Evolutionary conservation across 2,797 vertebrate species (phyloP).

Genomic region (Zonotrichia albicollis): DNA sequence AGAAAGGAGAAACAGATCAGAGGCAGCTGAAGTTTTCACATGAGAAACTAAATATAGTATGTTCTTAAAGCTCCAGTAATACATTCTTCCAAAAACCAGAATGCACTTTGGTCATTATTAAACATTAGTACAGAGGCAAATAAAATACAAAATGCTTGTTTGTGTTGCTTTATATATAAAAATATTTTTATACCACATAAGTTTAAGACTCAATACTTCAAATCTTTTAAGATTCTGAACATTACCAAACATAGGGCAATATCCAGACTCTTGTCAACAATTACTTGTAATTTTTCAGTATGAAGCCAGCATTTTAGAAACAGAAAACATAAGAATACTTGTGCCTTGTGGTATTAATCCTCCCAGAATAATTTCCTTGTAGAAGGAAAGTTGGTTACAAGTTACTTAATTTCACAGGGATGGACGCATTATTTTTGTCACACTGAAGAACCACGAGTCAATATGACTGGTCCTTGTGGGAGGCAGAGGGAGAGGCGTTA

Average conservation of each 20-base stretch:
- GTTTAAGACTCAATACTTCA: constrained; percentile 49
- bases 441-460: neutral
- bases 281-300: constrained; percentile 30
- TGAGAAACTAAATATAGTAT: constrained; percentile 80
- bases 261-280: neutral
- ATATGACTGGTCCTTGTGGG: neutral
- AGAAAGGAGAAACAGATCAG: constrained; percentile 72
- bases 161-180: constrained; percentile 70
- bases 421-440: neutral
- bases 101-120: constrained; percentile 94
- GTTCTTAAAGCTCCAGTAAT: constrained; percentile 81
- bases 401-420: neutral
- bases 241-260: constrained; percentile 14
- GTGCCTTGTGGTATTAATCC: constrained; percentile 19
- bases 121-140: constrained; percentile 77
- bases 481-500: neutral
- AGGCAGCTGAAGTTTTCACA: constrained; percentile 72
- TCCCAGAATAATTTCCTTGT: constrained; percentile 32
- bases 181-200: constrained; percentile 72
- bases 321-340: constrained; percentile 35
- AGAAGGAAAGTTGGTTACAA: neutral
- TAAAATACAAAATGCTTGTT: constrained; percentile 74
- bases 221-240: constrained; percentile 27
- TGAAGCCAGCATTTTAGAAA: constrained; percentile 34
- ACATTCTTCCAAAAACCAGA: constrained; percentile 85